phyloP scores from a whole-genome alignment of 2,113 vertebrate species.

The Poecilia latipinna region DNA sequence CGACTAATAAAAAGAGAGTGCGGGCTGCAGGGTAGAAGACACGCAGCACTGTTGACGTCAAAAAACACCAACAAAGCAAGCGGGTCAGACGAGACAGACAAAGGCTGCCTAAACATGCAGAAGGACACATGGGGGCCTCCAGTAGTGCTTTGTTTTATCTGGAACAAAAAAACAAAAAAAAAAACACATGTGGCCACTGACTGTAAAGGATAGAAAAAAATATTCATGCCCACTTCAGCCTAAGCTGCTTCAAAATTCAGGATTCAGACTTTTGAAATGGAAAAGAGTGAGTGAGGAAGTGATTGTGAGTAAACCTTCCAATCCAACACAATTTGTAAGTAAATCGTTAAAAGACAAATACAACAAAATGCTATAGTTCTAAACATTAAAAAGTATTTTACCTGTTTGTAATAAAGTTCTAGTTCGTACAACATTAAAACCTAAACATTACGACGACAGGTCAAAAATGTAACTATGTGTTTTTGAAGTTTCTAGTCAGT shows the following conservation, averaged over 20 bases:
- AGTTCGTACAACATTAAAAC: neutral
- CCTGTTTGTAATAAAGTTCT: neutral
- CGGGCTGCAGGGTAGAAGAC: conserved; percentile 22
- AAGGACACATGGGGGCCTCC: neutral
- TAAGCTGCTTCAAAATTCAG: no score
- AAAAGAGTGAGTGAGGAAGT: no score
- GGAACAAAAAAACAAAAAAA: no score
- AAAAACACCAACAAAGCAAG: conserved; percentile 5
- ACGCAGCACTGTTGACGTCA: conserved; percentile 30
- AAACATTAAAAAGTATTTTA: neutral
- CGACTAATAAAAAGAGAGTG: conserved; percentile 31
- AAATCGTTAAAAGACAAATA: no score
- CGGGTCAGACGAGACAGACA: conserved; percentile 22
- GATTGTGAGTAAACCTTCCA: no score
- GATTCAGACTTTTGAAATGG: no score
- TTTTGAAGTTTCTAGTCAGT: neutral
- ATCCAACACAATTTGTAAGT: no score
- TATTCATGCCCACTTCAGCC: no score
- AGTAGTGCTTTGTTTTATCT: neutral
- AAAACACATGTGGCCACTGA: no score
- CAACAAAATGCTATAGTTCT: no score
- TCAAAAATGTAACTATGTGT: neutral
- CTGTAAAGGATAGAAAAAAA: no score
- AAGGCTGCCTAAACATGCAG: conserved; percentile 3
- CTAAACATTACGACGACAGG: neutral